These are phyloP conservation scores for Momotus momota DNA, from an alignment of 2,797 vertebrate species.

Conservation along the genomic window DNA sequence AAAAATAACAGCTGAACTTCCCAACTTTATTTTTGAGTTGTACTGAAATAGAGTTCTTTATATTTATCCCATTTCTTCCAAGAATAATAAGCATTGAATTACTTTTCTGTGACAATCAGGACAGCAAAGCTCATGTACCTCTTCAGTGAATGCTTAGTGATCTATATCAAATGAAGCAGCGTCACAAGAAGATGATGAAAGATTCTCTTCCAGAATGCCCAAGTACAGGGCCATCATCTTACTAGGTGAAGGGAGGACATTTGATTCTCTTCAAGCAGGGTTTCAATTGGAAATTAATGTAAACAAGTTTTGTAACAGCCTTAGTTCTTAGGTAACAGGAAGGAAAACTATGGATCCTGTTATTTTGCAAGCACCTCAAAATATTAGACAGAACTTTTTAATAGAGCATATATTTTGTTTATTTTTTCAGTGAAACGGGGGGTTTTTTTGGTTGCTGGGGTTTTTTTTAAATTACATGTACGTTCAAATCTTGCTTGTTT, in stretches of 20 bases:
- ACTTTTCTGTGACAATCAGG: not conserved
- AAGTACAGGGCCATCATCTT: not conserved
- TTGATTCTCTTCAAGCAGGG: not conserved
- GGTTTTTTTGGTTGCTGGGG: rapidly evolving
- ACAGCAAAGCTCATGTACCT: not conserved
- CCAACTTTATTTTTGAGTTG: not conserved
- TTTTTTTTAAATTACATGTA: not conserved
- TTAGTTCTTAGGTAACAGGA: not conserved
- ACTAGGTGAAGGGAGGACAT: not conserved
- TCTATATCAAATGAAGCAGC: not conserved
- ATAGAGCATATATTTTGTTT: not conserved
- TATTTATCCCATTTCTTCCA: not conserved
- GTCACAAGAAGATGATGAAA: not conserved
- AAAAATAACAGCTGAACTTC: not conserved
- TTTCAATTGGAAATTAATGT: not conserved
- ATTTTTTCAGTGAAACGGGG: not conserved
- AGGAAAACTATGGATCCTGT: not conserved
- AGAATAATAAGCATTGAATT: not conserved
- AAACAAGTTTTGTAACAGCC: not conserved
- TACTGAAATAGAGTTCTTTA: not conserved
- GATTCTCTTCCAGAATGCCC: not conserved
- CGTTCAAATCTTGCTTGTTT: not conserved
- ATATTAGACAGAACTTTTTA: not conserved
- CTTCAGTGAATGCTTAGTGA: not conserved
- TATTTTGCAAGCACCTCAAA: not conserved